Percentiles rank a stretch among this genome's conserved stretches.
These are phyloP conservation scores for Tetrao urogallus DNA, from an alignment of 2,113 vertebrate genomes.

Conservation along the genomic window DNA sequence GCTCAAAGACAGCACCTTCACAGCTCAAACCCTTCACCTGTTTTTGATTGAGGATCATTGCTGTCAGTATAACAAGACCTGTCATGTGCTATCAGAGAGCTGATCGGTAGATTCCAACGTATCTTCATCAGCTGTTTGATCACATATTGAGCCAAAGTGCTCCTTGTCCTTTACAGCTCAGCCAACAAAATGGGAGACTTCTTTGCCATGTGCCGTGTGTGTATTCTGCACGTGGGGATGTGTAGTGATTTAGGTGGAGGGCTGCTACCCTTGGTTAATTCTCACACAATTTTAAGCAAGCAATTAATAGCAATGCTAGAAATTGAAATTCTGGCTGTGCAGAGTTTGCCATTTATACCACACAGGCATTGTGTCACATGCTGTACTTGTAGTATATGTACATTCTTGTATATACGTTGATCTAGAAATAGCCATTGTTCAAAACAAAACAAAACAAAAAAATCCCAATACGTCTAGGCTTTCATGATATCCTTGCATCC, in stretches of 20 bases:
- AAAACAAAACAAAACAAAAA: not conserved
- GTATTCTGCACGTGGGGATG: not conserved
- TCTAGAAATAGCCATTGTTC: not conserved
- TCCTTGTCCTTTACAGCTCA: not conserved
- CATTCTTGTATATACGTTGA: not conserved
- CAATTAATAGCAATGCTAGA: not conserved
- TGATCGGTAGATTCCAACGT: conserved; percentile 22
- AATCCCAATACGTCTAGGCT: not conserved
- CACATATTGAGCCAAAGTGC: conserved; percentile 44
- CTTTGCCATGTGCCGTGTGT: not conserved
- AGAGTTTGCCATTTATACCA: not conserved
- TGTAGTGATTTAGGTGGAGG: not conserved
- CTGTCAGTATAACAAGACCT: conserved; percentile 39
- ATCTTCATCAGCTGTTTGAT: conserved; percentile 25
- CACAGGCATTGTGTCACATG: not conserved
- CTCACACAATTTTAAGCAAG: conserved; percentile 15
- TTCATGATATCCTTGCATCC: not conserved
- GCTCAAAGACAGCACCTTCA: conserved; percentile 42
- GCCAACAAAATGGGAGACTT: not conserved
- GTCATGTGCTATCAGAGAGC: conserved; percentile 40
- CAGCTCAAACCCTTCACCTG: conserved; percentile 40
- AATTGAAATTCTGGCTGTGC: conserved; percentile 9
- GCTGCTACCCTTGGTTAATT: conserved; percentile 53
- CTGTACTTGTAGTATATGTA: not conserved
- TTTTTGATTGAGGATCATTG: conserved; percentile 12